Conservation (phyloP, 2,113 vertebrate genomes). For the Clarias magur region DNA sequence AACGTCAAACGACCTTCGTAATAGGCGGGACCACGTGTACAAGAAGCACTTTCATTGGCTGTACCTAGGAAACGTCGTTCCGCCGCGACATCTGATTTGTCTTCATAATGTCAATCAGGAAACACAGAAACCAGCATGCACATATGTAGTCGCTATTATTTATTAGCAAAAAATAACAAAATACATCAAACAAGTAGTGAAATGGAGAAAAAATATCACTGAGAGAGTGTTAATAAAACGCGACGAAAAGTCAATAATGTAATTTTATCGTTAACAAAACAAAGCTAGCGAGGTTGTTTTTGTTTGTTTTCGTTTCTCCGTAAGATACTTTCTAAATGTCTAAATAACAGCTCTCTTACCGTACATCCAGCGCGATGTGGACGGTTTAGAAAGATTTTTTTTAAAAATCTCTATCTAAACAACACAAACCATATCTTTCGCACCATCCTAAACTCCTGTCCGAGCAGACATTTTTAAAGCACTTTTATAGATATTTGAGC, state of each 20-base stretch:
- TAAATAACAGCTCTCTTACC: neutral
- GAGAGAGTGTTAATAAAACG: neutral
- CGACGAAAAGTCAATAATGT: too few species aligned
- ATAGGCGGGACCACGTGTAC: neutral
- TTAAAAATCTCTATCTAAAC: neutral
- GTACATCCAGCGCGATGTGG: neutral
- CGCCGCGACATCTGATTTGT: neutral
- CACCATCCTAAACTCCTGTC: constrained; percentile 32
- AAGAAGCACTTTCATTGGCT: neutral
- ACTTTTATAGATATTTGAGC: constrained; percentile 5
- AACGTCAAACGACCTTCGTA: neutral
- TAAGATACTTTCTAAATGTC: neutral
- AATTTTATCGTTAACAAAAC: neutral
- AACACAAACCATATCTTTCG: neutral
- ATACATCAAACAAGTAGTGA: neutral
- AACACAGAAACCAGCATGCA: neutral
- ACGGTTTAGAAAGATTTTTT: neutral
- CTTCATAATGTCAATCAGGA: neutral
- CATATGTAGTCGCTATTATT: neutral
- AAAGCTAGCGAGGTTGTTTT: constrained; percentile 12
- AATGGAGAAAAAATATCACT: neutral
- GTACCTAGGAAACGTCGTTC: neutral
- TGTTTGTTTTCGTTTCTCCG: constrained; percentile 16
- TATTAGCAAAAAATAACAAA: neutral
- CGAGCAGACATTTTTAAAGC: constrained; percentile 49